Evolutionary conservation across 2,113 vertebrate genomes (phyloP), one percentile per base, ranked within the genome.

Genomic region (Setophaga kirtlandii): DNA sequence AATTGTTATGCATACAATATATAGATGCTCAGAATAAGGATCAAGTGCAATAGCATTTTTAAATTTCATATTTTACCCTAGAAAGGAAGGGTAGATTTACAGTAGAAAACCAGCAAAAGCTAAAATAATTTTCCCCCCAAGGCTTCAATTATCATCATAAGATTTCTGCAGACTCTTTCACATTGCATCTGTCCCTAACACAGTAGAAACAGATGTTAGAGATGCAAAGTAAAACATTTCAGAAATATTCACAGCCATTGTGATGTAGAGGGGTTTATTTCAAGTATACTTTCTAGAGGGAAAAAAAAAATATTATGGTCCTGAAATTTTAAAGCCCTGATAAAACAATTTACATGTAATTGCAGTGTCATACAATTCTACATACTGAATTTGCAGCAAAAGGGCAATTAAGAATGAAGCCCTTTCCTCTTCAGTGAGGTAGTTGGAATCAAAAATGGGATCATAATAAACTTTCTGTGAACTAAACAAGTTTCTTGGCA

Each of bases 241-340:
- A 88, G 71, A 94, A 95, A 58, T 55, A 84, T 59, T 87, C 68
- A 35, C 60, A 89, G 35, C 19, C 86, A 91, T 9, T 10, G 9
- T 65, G 85, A 75, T 21, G 69, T 7, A 13, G 69, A 7, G 6
- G 31, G 9, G 9, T 80, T 6, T 27, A 64, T 94, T 95, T 94
- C 67, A 81, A 94, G 76, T 59, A 49, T 18, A 87, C 6, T 87
- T 91, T 65, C 44, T 60, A 41, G 27, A 88, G 70, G 71, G 77
- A 84, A 94, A 90, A 94, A 90, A 90, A 77, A 31, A 18, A 50
- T 41, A 76, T 91, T 91, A 80, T 6, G 18, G 27, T 83, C n/a
- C 75, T 93, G 85, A 96, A 94, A 93, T 95, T 83, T 77, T 71
- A 93, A 97, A 83, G 21, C 19, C 42, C 46, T 65, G 88, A 60